Base-by-base conservation (phyloP, 2,797 vertebrate species). In the Octomys mimax region DNA sequence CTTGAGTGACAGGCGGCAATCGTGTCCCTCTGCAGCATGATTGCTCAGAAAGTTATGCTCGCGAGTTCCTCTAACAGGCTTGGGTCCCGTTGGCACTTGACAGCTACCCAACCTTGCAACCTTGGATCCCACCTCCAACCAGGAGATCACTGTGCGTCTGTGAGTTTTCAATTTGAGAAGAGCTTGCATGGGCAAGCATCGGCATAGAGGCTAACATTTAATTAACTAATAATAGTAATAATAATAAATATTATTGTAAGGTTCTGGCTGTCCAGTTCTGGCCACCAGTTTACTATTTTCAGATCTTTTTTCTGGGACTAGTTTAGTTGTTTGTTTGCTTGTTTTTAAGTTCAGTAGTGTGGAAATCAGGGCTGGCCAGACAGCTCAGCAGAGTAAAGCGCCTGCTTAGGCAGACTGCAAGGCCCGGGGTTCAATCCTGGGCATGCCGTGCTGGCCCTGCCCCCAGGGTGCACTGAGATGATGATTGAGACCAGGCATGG, bases 261-360 rank as follows among this genome's bases (percentile, higher is more conserved):
- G 49, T 49, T 49, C 49, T 49, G 64, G 52, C 8, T 9, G 22
- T 12, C 21, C 46, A 42, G 5, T 66, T 84, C 75, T 46, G n/a
- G 14, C 36, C 14, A 14, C 6, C 11, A 59, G 26, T 84, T 64
- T 31, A 26, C 12, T 33, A 24, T 52, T 46, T 79, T 52, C 64
- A 94, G 52, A 92, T 95, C 52, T 57, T 90, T 70, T 70, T 62
- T 91, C 28, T 49, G 16, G 24, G 9, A 70, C 77, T 85, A 89
- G 64, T 39, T 57, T 57, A 70, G 66, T 36, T 36, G 16, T 36
- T 68, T 68, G 31, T 68, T 68, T 33, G 5, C 26, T 62, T 62
- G 22, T 10, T 62, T 68, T 42, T 73, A 87, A 57, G 12, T 59
- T 79, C 66, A 70, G 21, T 14, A 52, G n/a, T n/a, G 0, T 1